Base-by-base conservation (phyloP, 2,113 vertebrate genomes). In the Origma solitaria region DNA sequence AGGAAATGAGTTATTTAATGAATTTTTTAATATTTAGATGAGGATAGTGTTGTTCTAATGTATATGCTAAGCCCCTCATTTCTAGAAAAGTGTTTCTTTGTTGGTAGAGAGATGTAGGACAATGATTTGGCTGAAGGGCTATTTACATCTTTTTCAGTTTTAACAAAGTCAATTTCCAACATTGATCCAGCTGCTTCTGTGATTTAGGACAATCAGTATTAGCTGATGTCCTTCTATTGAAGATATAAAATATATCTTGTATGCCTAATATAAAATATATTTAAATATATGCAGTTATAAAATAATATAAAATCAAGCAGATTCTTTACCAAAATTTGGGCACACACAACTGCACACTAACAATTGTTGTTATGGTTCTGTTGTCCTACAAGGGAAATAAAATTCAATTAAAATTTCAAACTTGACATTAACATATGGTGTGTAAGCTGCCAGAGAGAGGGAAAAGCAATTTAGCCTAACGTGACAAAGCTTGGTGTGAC, bases 401-500 rank as follows among this genome's bases (percentile, higher is more conserved):
- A 83, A 94, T 80, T 30, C 5, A 82, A 64, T 35, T 51, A 31
- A 81, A 80, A 86, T 64, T 38, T 81, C 16, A 60, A 60, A 40
- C 27, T 83, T 66, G 38, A 51, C 27, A 21, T 69, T 76, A 70
- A 30, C 0, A 0, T 62, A 7, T 2, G 4, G 23, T 11, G 1
- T 77, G 15, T 28, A 58, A 49, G 28, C 60, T 92, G 23, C 56
- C 68, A 27, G 42, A 86, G 45, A 40, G 19, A 38, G 40, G 30
- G 16, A 42, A 78, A 78, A 23, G 10, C 40, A 42, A 58, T 57
- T 69, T 80, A 90, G 15, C 31, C 25, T 40, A 23, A 25, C 31
- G 31, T 5, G 44, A 35, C 35, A 47, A 88, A 86, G 31, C 42
- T 70, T 50, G 47, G 35, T 81, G 53, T 44, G 37, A 2, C 44